Percentiles rank a stretch among this genome's conserved stretches.
These are phyloP conservation scores for Arothron firmamentum DNA, from an alignment of 2,113 vertebrate genomes.

Conservation along the genomic window DNA sequence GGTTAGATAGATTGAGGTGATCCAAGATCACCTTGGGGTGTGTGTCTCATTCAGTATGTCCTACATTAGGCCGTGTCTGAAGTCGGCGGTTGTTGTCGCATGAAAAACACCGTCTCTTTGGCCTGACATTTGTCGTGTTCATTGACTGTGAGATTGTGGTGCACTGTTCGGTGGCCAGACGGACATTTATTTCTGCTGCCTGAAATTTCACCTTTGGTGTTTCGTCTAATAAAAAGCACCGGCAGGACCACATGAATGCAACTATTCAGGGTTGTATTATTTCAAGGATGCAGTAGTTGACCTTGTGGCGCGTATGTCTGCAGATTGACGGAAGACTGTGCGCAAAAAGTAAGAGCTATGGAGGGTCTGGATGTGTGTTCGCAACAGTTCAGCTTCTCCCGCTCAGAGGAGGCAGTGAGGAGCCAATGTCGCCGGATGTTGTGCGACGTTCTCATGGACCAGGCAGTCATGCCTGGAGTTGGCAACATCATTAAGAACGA, in stretches of 20 bases:
- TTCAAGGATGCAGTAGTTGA: constrained; percentile 30
- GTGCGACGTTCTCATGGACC: constrained; percentile 90
- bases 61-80: constrained; percentile 48
- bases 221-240: constrained; percentile 27
- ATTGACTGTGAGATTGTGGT: constrained; percentile 23
- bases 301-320: constrained; percentile 15
- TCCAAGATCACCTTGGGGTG: constrained; percentile 52
- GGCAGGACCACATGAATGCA: constrained; percentile 21
- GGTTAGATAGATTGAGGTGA: constrained; percentile 55
- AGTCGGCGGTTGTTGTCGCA: constrained; percentile 34
- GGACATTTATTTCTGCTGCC: constrained; percentile 30
- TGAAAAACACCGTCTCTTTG: constrained; percentile 32
- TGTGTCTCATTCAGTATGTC: constrained; percentile 44
- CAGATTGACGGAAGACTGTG: constrained; percentile 80
- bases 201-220: constrained; percentile 36
- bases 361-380: constrained; percentile 88
- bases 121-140: constrained; percentile 41
- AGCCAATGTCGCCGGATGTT: constrained; percentile 80
- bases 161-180: constrained; percentile 21
- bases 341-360: constrained; percentile 77
- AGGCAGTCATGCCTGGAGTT: constrained; percentile 87
- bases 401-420: constrained; percentile 79
- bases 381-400: constrained; percentile 79
- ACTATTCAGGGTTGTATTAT: constrained; percentile 24
- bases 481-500: constrained; percentile 98